phyloP scores from a whole-genome alignment of 2,888 invertebrate species.

The Theretra japonica region DNA sequence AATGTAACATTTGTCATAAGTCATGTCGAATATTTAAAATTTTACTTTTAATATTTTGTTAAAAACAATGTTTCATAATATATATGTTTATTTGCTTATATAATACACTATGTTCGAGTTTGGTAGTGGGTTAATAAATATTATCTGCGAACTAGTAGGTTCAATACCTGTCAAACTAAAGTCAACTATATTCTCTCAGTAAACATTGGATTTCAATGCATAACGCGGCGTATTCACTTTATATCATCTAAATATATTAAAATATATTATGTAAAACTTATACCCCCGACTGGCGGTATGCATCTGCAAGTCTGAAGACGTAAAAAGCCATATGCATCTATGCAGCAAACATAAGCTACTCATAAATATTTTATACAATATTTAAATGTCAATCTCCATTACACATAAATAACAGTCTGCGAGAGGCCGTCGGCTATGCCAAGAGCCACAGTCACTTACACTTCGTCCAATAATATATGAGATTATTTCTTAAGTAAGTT shows the following conservation, averaged over 20 bases:
- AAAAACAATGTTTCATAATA: neutral
- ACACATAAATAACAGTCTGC: constrained; percentile 23
- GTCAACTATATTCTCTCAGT: neutral
- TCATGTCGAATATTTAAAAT: neutral
- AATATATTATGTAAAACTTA: neutral
- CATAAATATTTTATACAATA: constrained; percentile 11
- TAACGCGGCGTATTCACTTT: neutral
- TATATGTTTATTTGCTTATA: neutral
- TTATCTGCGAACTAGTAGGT: neutral
- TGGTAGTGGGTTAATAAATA: neutral
- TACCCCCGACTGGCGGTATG: neutral
- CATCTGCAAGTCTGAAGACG: neutral
- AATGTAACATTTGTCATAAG: neutral
- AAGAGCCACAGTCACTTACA: constrained; percentile 15
- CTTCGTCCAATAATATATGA: constrained; percentile 13
- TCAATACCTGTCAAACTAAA: neutral
- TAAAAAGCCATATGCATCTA: constrained; percentile 7
- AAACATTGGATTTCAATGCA: neutral
- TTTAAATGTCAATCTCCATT: constrained; percentile 1
- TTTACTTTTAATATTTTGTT: neutral
- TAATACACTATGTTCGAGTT: constrained; percentile 11
- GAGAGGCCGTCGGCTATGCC: constrained; percentile 19
- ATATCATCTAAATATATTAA: neutral
- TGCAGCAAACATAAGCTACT: constrained; percentile 17
- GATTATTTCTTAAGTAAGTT: constrained; percentile 3